A percentile compares a stretch with the other conserved stretches of the same genome.
Conservation (phyloP, 2,113 vertebrate genomes). For the Pseudopipra pipra region DNA sequence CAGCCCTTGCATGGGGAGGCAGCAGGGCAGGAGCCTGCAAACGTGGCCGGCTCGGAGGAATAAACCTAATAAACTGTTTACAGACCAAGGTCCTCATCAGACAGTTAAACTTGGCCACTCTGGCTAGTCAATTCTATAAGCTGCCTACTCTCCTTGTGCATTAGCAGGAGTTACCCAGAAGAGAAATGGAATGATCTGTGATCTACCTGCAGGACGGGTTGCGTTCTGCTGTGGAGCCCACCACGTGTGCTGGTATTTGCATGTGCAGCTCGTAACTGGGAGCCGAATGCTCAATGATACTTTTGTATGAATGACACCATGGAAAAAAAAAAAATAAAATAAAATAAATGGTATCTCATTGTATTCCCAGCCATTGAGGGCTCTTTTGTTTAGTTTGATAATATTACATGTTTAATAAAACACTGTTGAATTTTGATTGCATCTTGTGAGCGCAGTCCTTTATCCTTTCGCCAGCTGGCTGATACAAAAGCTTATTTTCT, state of each 20-base stretch:
- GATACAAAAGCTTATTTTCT: conserved; percentile 72
- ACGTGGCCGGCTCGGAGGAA: neutral
- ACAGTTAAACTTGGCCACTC: neutral
- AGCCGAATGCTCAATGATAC: conserved; percentile 16
- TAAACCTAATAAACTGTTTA: neutral
- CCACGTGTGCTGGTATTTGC: neutral
- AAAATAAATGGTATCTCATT: conserved; percentile 32
- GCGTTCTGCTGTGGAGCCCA: neutral
- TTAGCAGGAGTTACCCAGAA: neutral
- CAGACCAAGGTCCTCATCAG: neutral
- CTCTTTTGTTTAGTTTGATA: conserved; percentile 71
- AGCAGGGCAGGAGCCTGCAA: neutral
- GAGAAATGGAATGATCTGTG: neutral
- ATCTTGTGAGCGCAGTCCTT: conserved; percentile 66
- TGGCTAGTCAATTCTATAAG: neutral
- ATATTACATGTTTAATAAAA: conserved; percentile 75
- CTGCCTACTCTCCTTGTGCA: neutral
- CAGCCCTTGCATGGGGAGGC: neutral
- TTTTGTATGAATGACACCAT: conserved; percentile 51
- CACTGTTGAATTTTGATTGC: conserved; percentile 71
- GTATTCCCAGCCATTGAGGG: conserved; percentile 68
- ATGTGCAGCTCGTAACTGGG: neutral
- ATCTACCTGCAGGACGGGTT: neutral
- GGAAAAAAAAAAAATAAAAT: neutral
- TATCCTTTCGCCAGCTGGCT: conserved; percentile 72